Base-by-base conservation (phyloP, 2,113 vertebrate genomes). In the Chionomys nivalis region DNA sequence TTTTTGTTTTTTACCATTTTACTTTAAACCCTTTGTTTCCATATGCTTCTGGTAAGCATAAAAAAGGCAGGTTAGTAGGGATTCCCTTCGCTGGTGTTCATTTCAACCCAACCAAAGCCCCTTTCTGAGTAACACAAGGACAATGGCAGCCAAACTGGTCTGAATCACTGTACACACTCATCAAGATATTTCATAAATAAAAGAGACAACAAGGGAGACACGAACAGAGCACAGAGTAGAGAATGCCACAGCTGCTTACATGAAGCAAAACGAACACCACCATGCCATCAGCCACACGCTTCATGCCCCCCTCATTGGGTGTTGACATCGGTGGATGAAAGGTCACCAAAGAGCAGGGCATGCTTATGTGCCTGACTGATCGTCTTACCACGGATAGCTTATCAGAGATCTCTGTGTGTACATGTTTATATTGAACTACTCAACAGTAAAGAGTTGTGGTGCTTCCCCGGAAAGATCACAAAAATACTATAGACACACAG, bases 291-390 rank as follows among this genome's bases (percentile, higher is more conserved):
- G 42, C 28, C 47, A 17, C 17, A 39, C 0, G 4, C 24, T 17
- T 91, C 47, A 8, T 2, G 16, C 8, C 13, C n/a, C 12, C 1
- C 1, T 0, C 2, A 10, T 0, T 55, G 42, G 31, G 10, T n/a
- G 33, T 7, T 39, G 31, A 19, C 13, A 19, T 3, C 9, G 65
- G 14, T 21, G 6, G 21, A 8, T 24, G 52, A 12, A 72, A 49
- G 42, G 58, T 36, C 68, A 52, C 61, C 11, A 85, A 93, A 92
- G 39, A 83, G 55, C 1, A 63, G 3, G 9, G 52, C 7, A 26
- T 0, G 4, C 4, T 70, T 85, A 16, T 5, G n/a, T 65, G 21
- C 49, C 47, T 55, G 66, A 42, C 70, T 73, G 24, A 33, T 23
- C 4, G 4, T 17, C 77, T 65, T 63, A 47, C 36, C 31, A 2